phyloP scores from a whole-genome alignment of 2,888 invertebrate genomes.

The Leptothorax acervorum region DNA sequence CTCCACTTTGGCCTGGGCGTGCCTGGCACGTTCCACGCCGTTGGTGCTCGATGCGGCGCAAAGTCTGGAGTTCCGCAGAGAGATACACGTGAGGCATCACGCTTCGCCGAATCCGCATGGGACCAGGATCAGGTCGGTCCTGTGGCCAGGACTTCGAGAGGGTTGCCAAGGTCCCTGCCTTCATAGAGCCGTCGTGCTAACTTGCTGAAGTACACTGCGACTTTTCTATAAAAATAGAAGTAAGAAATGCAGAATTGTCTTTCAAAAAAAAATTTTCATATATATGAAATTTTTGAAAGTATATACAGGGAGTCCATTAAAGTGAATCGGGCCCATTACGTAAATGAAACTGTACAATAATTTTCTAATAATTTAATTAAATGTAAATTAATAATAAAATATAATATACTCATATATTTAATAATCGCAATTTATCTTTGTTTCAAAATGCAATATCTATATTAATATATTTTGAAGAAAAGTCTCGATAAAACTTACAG shows the following conservation, averaged over 20 bases:
- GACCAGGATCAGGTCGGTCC: conserved; percentile 87
- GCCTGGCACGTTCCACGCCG: conserved; percentile 79
- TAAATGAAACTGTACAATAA: not conserved
- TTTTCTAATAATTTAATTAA: conserved; percentile 18
- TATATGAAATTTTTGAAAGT: not conserved
- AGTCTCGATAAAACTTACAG: not conserved
- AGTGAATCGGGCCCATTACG: not conserved
- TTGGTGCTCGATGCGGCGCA: conserved; percentile 82
- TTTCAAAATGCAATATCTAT: not conserved
- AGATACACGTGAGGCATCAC: conserved; percentile 88
- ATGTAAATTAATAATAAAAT: conserved; percentile 12
- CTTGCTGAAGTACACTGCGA: conserved; percentile 74
- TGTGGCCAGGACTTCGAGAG: conserved; percentile 89
- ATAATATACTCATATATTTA: not conserved
- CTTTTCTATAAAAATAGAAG: not conserved
- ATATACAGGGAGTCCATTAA: no score
- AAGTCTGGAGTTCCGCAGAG: conserved; percentile 85
- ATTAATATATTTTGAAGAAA: not conserved
- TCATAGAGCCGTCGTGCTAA: conserved; percentile 89
- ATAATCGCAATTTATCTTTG: not conserved
- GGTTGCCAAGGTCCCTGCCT: conserved; percentile 87
- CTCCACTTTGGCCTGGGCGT: conserved; percentile 94
- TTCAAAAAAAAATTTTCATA: not conserved
- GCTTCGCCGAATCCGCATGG: conserved; percentile 86
- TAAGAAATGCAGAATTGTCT: not conserved